phyloP scores from a whole-genome alignment of 2,113 vertebrate genomes.

The Indicator indicator region DNA sequence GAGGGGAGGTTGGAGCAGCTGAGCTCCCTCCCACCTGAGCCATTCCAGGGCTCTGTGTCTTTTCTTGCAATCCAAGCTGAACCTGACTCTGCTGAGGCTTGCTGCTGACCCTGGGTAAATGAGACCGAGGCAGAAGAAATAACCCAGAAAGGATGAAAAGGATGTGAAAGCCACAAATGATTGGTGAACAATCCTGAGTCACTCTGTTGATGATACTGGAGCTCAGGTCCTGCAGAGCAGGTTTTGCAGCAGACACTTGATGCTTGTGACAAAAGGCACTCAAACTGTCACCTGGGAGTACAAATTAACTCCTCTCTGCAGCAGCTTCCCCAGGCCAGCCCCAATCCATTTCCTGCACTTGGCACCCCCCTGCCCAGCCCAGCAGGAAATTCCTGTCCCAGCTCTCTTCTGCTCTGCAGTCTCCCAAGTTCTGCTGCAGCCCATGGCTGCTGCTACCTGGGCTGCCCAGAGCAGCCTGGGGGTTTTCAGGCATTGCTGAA shows the following conservation, averaged over 20 bases:
- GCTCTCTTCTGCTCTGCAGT: background rate
- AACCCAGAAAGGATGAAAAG: background rate
- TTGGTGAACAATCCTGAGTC: conserved; percentile 42
- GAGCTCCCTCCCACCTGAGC: no score
- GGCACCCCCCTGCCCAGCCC: background rate
- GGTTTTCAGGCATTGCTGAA: background rate
- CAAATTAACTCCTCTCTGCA: background rate
- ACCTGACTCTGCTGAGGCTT: background rate
- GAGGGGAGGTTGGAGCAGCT: no score
- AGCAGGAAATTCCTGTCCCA: background rate
- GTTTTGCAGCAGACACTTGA: conserved; percentile 56
- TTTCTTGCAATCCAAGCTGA: background rate
- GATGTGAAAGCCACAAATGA: conserved; percentile 22
- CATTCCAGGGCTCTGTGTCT: background rate
- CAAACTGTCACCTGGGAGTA: conserved; percentile 23
- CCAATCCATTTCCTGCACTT: conserved; percentile 1
- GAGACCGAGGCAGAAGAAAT: background rate
- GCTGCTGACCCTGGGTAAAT: background rate
- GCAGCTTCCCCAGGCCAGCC: background rate
- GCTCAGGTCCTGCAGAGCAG: conserved; percentile 24
- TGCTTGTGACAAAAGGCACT: conserved; percentile 52
- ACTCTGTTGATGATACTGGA: conserved; percentile 58
- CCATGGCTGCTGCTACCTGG: background rate
- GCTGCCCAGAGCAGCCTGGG: background rate
- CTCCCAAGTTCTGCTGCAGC: fast-evolving